Percentiles rank a stretch among this genome's conserved stretches.
Conservation (phyloP, 2,113 vertebrate genomes). For the Callocephalon fimbriatum region DNA sequence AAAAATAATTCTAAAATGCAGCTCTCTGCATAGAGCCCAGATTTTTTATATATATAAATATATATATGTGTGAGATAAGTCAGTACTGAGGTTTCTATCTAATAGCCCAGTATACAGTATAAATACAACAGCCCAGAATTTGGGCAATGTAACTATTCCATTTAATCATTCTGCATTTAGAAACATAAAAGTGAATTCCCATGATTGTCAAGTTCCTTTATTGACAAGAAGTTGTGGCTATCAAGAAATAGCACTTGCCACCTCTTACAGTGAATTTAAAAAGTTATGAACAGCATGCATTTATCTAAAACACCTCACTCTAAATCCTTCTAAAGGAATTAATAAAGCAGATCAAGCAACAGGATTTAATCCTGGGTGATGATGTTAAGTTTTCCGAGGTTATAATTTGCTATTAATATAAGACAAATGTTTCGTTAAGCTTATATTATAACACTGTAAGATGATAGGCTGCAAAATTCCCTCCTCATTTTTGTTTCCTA, state of each 20-base stretch:
- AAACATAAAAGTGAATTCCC: background rate
- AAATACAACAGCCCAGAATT: background rate
- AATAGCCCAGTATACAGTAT: background rate
- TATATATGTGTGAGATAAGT: background rate
- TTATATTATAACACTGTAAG: background rate
- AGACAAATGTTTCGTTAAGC: background rate
- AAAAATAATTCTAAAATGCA: background rate
- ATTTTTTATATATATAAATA: background rate
- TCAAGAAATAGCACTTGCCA: background rate
- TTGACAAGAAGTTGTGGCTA: background rate
- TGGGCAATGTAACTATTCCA: background rate
- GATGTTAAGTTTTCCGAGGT: background rate
- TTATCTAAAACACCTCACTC: background rate
- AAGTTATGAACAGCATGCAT: background rate
- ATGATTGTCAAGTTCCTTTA: background rate
- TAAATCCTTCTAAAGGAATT: background rate
- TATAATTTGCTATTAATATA: background rate
- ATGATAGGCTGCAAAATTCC: background rate
- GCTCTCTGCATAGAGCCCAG: rapidly evolving
- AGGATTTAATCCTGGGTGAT: background rate
- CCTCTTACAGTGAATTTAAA: background rate
- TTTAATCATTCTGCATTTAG: background rate
- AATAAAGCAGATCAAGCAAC: background rate
- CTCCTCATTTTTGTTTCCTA: background rate
- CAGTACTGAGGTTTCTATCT: background rate